A percentile compares a stretch with the other conserved stretches of the same genome.
Conservation (phyloP, 1,140 invertebrate species). For the Nixonia krombeini region DNA sequence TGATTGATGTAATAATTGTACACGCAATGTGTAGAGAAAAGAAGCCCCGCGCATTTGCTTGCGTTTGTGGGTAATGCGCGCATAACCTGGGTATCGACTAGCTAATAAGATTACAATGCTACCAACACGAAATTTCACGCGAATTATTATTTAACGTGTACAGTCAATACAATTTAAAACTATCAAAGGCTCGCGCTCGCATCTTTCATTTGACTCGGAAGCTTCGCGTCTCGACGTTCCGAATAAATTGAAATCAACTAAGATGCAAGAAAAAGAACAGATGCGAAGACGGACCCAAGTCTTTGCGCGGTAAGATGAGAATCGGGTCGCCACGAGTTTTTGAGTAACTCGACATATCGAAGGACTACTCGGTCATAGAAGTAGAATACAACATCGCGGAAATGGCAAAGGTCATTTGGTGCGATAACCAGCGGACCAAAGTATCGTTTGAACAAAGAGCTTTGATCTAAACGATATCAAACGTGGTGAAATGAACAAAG, state of each 20-base stretch:
- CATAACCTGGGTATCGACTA: slow-evolving; percentile 60
- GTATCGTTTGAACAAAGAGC: not conserved
- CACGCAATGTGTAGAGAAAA: not conserved
- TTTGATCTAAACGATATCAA: not conserved
- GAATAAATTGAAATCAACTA: not conserved
- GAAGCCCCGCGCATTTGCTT: not conserved
- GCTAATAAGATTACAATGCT: slow-evolving; percentile 63
- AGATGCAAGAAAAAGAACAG: not conserved
- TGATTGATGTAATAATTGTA: not conserved
- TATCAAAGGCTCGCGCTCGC: slow-evolving; percentile 44
- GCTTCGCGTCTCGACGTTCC: not conserved
- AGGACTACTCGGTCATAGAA: slow-evolving; percentile 4
- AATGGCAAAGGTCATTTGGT: not conserved
- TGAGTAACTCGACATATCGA: slow-evolving; percentile 3
- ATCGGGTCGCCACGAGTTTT: slow-evolving; percentile 9
- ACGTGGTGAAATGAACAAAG: not conserved
- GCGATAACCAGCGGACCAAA: not conserved
- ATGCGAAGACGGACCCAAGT: slow-evolving; percentile 16
- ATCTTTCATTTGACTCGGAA: slow-evolving; percentile 5
- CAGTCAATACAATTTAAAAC: slow-evolving; percentile 49
- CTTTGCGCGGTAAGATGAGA: slow-evolving; percentile 33
- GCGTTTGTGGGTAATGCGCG: not conserved
- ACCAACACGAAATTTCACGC: slow-evolving; percentile 46
- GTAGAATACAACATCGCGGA: not conserved
- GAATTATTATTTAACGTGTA: slow-evolving; percentile 51